Evolutionary conservation across 2,797 vertebrate species (phyloP).

Genomic region (Liasis olivaceus): DNA sequence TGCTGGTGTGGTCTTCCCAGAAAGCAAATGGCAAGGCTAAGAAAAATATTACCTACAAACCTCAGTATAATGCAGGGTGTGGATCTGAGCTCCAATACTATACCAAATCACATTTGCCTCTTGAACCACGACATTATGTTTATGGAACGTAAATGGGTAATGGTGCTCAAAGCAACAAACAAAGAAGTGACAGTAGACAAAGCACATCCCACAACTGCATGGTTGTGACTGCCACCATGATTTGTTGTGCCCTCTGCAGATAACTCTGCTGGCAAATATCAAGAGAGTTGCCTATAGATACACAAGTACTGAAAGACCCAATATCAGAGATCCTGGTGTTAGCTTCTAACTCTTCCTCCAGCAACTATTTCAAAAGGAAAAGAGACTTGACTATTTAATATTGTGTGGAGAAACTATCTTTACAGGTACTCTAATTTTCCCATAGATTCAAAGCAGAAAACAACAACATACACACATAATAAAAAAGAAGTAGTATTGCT

Average conservation of each 20-base stretch:
- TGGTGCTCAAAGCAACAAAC: neutral
- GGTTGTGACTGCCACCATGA: neutral
- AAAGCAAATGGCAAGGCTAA: neutral
- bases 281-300: neutral
- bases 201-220: neutral
- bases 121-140: neutral
- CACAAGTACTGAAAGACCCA: neutral
- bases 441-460: neutral
- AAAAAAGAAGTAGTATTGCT: neutral
- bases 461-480: neutral
- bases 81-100: neutral
- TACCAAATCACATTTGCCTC: neutral
- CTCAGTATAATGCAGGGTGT: neutral
- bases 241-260: neutral
- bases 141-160: neutral
- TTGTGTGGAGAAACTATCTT: neutral
- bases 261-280: neutral
- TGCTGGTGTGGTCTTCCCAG: neutral
- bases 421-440: neutral
- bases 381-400: neutral
- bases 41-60: neutral
- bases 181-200: neutral
- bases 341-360: neutral
- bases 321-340: neutral
- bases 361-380: neutral